Evolutionary conservation across 2,888 invertebrate species (phyloP).

Genomic region (Heteromurus nitidus): DNA sequence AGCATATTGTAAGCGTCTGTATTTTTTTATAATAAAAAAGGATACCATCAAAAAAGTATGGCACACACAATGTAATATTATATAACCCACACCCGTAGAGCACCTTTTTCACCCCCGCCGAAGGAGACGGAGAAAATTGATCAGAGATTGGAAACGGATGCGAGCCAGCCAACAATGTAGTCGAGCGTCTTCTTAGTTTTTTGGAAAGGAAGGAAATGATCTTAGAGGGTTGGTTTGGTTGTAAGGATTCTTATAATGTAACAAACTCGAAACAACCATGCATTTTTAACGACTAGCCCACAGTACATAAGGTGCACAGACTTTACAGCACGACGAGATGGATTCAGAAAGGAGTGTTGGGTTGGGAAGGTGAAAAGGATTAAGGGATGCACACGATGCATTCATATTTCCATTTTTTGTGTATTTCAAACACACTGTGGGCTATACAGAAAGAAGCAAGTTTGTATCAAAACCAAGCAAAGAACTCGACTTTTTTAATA

Average conservation of each 20-base stretch:
- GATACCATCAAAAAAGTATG: constrained; percentile 42
- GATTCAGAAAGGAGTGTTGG: not conserved
- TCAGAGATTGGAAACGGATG: constrained; percentile 60
- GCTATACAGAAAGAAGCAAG: constrained; percentile 26
- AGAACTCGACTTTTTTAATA: constrained; percentile 10
- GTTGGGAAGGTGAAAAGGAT: constrained; percentile 24
- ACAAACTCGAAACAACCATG: too few relatives aligned
- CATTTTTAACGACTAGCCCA: too few relatives aligned
- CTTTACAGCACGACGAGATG: not conserved
- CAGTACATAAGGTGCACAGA: not conserved
- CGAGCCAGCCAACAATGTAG: not conserved
- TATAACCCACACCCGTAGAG: constrained; percentile 32
- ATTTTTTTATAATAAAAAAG: too few relatives aligned
- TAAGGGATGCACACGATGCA: constrained; percentile 44
- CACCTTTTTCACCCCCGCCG: constrained; percentile 57
- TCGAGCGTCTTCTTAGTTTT: constrained; percentile 8
- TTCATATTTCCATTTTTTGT: constrained; percentile 51
- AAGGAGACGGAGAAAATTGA: constrained; percentile 50
- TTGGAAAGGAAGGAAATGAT: constrained; percentile 55
- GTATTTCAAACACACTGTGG: constrained; percentile 14
- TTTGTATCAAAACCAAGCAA: not conserved
- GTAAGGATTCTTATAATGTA: too few relatives aligned
- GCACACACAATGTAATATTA: constrained; percentile 31
- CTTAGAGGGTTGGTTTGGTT: too few relatives aligned
- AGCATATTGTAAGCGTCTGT: too few relatives aligned